phyloP scores from a whole-genome alignment of 2,797 vertebrate genomes.

The Pagetopsis macropterus region DNA sequence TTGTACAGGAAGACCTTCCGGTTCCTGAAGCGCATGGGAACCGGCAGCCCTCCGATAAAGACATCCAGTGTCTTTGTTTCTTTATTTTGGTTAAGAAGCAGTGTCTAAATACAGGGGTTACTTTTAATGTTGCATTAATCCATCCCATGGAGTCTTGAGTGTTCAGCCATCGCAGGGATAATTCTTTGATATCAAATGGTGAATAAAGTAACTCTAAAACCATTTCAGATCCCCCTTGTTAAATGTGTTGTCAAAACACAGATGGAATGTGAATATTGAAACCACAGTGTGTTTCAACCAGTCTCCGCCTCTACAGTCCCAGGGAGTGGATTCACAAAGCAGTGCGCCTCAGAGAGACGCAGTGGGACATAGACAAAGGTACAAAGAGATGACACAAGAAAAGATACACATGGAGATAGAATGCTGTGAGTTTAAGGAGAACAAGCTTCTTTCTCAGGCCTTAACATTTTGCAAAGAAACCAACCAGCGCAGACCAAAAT shows the following conservation, averaged over 20 bases:
- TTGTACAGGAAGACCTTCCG: constrained; percentile 51
- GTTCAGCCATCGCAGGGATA: constrained; percentile 82
- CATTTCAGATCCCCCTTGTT: constrained; percentile 78
- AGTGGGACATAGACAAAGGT: constrained; percentile 41
- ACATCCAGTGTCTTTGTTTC: constrained; percentile 72
- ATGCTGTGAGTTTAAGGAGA: constrained; percentile 20
- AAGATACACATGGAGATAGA: constrained; percentile 26
- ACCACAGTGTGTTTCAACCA: constrained; percentile 73
- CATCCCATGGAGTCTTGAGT: constrained; percentile 76
- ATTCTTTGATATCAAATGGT: constrained; percentile 83
- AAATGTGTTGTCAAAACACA: constrained; percentile 85
- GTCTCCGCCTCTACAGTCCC: constrained; percentile 68
- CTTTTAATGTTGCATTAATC: constrained; percentile 82
- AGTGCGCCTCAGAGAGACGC: constrained; percentile 63
- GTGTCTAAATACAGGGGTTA: constrained; percentile 80
- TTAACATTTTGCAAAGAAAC: constrained; percentile 22
- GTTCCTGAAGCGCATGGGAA: constrained; percentile 61
- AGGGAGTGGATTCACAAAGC: constrained; percentile 61
- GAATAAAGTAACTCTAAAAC: constrained; percentile 78
- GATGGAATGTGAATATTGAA: constrained; percentile 75
- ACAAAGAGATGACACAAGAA: constrained; percentile 52
- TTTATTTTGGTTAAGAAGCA: constrained; percentile 58
- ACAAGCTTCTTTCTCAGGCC: background rate
- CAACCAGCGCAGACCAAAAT: constrained; percentile 2
- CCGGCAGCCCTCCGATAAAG: constrained; percentile 57